Conservation (phyloP, 2,888 invertebrate genomes). For the Marasmarcha lunaedactyla region DNA sequence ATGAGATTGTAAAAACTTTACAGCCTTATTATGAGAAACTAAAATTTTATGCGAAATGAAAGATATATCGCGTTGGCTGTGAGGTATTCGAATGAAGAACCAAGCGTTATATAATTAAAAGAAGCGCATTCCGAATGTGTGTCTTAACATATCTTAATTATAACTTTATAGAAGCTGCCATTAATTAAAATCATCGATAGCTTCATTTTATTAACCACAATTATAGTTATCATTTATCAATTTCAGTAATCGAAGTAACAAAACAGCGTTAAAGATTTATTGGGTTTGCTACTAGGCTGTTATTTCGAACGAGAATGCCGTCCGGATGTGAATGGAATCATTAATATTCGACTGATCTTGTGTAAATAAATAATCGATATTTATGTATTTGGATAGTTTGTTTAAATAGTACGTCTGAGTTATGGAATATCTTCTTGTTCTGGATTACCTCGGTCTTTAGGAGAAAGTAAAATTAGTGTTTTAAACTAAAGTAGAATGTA, state of each 20-base stretch:
- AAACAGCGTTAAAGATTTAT: not conserved
- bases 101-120: too few species aligned
- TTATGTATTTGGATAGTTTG: constrained; percentile 1
- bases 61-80: too few species aligned
- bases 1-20: too few species aligned
- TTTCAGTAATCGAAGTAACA: not conserved
- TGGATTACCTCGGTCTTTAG: not conserved
- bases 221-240: too few species aligned
- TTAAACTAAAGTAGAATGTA: not conserved
- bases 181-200: too few species aligned
- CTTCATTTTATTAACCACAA: too few species aligned
- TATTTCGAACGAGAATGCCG: not conserved
- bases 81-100: too few species aligned
- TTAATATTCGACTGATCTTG: not conserved
- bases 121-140: too few species aligned
- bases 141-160: too few species aligned
- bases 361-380: not conserved
- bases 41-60: too few species aligned
- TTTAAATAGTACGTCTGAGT: not conserved
- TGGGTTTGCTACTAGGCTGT: not conserved
- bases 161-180: too few species aligned
- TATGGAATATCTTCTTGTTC: not conserved
- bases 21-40: too few species aligned
- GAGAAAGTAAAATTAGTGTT: constrained; percentile 1
- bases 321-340: not conserved